Conservation (phyloP, 2,797 vertebrate genomes). For the Cygnus olor region DNA sequence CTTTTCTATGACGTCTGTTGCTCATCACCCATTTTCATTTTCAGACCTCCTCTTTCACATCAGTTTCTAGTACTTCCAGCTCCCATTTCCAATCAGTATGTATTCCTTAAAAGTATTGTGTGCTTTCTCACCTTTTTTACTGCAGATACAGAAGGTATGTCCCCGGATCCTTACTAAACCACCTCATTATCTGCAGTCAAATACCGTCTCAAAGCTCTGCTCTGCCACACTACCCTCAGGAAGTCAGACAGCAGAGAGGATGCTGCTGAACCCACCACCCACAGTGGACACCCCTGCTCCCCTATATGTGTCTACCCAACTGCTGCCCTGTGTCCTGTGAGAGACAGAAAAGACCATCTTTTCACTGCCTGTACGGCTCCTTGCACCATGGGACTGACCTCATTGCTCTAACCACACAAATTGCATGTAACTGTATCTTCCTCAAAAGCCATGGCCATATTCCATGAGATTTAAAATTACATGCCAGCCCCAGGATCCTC, state of each 20-base stretch:
- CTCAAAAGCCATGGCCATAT: not conserved
- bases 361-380: not conserved
- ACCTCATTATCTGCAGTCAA: not conserved
- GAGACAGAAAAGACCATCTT: not conserved
- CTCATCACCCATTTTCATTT: not conserved
- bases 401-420: not conserved
- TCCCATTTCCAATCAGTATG: not conserved
- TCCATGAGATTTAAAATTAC: conserved; percentile 22
- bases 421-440: not conserved
- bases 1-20: not conserved
- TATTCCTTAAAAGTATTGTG: not conserved
- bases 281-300: not conserved
- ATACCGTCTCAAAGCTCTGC: not conserved
- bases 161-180: not conserved
- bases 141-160: not conserved
- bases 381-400: not conserved
- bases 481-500: not conserved
- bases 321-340: not conserved
- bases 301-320: not conserved
- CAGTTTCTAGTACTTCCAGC: not conserved
- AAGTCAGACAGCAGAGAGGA: not conserved
- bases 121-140: not conserved
- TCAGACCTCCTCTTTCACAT: not conserved
- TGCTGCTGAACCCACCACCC: fast-evolving
- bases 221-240: not conserved